Evolutionary conservation across 2,113 vertebrate genomes (phyloP).

Genomic region (Nibea albiflora): DNA sequence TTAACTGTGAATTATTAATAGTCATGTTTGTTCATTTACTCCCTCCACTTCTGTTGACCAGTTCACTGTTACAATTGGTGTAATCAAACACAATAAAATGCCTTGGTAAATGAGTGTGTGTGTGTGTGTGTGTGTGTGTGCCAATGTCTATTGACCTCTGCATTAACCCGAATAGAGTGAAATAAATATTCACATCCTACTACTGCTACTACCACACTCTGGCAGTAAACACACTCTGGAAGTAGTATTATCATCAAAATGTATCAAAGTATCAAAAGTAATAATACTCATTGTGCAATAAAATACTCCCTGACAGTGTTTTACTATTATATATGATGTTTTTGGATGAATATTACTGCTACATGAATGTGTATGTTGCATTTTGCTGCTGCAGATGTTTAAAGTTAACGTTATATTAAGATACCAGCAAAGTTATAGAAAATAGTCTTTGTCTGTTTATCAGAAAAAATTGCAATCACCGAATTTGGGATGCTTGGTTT

Average conservation of each 20-base stretch:
- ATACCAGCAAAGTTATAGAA: too few relatives aligned
- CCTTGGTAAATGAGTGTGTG: slow-evolving; percentile 26
- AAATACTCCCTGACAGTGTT: background rate
- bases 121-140: slow-evolving; percentile 22
- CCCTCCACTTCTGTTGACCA: slow-evolving; percentile 24
- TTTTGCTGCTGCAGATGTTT: background rate
- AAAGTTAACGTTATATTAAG: too few relatives aligned
- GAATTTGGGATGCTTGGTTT: too few relatives aligned
- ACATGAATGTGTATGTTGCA: too few relatives aligned
- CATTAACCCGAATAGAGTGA: background rate
- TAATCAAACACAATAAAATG: slow-evolving; percentile 44
- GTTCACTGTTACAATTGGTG: slow-evolving; percentile 47
- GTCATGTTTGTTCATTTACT: slow-evolving; percentile 28
- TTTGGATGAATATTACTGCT: too few relatives aligned
- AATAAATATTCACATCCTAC: background rate
- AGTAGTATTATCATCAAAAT: background rate
- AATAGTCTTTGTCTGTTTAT: too few relatives aligned
- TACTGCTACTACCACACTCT: background rate
- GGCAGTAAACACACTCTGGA: too few relatives aligned
- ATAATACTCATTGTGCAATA: background rate
- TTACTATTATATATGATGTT: too few relatives aligned
- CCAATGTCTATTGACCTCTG: background rate
- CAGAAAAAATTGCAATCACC: too few relatives aligned
- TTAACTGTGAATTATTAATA: slow-evolving; percentile 39
- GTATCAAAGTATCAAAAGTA: background rate